A percentile compares a stretch with the other conserved stretches of the same genome.
phyloP scores from a whole-genome alignment of 1,140 invertebrate genomes.

The Rhyzopertha dominica region DNA sequence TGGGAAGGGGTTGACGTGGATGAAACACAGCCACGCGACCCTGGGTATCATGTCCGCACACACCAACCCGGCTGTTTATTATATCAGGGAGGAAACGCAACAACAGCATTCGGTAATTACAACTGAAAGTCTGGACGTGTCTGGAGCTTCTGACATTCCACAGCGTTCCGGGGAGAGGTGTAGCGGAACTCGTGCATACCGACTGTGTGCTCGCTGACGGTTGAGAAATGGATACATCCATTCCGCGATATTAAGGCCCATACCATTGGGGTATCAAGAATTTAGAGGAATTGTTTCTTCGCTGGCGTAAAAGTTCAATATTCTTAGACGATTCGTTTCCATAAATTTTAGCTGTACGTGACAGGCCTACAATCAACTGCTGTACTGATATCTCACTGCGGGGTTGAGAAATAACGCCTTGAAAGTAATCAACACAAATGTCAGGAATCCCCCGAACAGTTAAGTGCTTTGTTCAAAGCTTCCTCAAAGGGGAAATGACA shows the following conservation, averaged over 20 bases:
- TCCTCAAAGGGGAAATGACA: too few species aligned
- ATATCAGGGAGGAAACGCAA: slow-evolving; percentile 29
- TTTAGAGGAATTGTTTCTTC: slow-evolving; percentile 32
- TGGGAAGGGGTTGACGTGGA: slow-evolving; percentile 8
- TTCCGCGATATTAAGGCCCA: slow-evolving; percentile 36
- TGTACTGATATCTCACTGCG: too few species aligned
- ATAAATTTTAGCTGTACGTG: too few species aligned
- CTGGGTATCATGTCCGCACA: slow-evolving; percentile 23
- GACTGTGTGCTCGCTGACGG: slow-evolving; percentile 26
- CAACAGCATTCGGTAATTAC: slow-evolving; percentile 34
- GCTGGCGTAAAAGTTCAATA: slow-evolving; percentile 14
- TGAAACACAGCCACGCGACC: too few species aligned
- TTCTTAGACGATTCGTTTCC: slow-evolving; percentile 15
- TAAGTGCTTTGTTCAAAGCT: too few species aligned
- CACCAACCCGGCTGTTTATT: slow-evolving; percentile 22
- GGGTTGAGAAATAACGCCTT: too few species aligned
- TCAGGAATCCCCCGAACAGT: too few species aligned
- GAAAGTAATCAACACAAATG: too few species aligned
- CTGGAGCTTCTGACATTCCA: slow-evolving; percentile 32
- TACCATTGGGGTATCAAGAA: slow-evolving; percentile 31
- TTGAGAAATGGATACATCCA: slow-evolving; percentile 40
- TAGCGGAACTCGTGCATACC: slow-evolving; percentile 29
- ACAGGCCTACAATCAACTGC: too few species aligned
- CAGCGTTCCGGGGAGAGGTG: slow-evolving; percentile 20
- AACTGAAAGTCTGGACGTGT: slow-evolving; percentile 37